Evolutionary conservation across 2,888 invertebrate genomes (phyloP).

Genomic region (Drosophila longiperda): DNA sequence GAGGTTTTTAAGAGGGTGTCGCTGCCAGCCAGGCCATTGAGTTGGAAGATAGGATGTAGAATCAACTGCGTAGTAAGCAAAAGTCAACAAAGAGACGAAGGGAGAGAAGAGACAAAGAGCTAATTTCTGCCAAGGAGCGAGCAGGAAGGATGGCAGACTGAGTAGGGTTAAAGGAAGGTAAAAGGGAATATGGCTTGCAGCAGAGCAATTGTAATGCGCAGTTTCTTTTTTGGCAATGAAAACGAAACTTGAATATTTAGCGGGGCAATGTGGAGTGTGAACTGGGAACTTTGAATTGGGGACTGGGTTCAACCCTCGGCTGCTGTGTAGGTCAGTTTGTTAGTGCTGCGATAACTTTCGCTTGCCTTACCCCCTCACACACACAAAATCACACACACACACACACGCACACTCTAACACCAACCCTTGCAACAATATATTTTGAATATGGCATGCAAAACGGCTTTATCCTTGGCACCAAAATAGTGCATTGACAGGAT

Average conservation of each 20-base stretch:
- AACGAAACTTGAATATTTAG: conserved; percentile 30
- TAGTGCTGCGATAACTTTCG: conserved; percentile 59
- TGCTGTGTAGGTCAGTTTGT: conserved; percentile 70
- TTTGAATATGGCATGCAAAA: conserved; percentile 63
- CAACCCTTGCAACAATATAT: conserved; percentile 36
- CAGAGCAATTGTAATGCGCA: conserved; percentile 52
- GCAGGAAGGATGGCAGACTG: neutral
- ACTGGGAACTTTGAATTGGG: conserved; percentile 15
- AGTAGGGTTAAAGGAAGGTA: neutral
- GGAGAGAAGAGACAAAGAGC: conserved; percentile 40
- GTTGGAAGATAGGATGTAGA: conserved; percentile 60
- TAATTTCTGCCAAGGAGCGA: conserved; percentile 12
- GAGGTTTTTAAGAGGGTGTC: conserved; percentile 7
- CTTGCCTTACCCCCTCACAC: conserved; percentile 25
- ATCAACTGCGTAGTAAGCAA: conserved; percentile 77
- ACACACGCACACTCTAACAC: neutral
- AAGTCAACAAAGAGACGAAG: conserved; percentile 61
- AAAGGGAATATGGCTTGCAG: conserved; percentile 14
- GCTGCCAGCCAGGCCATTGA: conserved; percentile 11
- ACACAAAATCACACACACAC: neutral
- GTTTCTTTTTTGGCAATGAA: conserved; percentile 57
- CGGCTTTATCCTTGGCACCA: conserved; percentile 67
- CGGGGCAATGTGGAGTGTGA: neutral
- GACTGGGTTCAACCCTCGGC: conserved; percentile 47
- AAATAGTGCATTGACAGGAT: conserved; percentile 64